Evolutionary conservation across 2,888 invertebrate genomes (phyloP).

Genomic region (Leucophenga montana): DNA sequence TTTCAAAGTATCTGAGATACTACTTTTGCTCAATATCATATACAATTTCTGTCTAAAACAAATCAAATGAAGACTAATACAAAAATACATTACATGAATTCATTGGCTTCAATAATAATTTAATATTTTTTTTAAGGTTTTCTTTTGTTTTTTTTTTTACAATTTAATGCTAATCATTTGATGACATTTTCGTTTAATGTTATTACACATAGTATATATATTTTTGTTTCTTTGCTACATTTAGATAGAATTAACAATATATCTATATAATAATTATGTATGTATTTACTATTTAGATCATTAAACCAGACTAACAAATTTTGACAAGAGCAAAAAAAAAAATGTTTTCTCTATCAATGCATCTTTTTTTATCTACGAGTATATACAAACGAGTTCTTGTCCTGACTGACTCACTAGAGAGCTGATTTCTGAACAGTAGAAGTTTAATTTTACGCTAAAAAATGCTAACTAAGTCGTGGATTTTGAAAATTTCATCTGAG

Average conservation of each 20-base stretch:
- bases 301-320: conserved; percentile 5
- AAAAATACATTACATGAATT: conserved; percentile 20
- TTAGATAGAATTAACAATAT: conserved; percentile 7
- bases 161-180: conserved; percentile 15
- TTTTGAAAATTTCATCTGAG: too few relatives aligned
- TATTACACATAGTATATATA: background rate
- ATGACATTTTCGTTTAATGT: conserved; percentile 26
- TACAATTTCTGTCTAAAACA: background rate
- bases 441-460: too few relatives aligned
- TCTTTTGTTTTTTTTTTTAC: too few relatives aligned
- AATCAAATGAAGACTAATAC: background rate
- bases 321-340: background rate
- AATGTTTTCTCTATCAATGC: background rate
- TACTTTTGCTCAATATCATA: background rate
- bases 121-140: background rate
- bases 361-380: too few relatives aligned
- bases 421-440: too few relatives aligned
- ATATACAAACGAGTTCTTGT: too few relatives aligned
- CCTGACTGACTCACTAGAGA: too few relatives aligned
- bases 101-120: background rate
- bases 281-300: background rate
- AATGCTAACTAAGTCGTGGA: too few relatives aligned
- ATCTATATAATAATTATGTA: background rate
- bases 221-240: background rate
- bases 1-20: background rate